phyloP scores from a whole-genome alignment of 2,888 invertebrate species.

The Agapostemon virescens region DNA sequence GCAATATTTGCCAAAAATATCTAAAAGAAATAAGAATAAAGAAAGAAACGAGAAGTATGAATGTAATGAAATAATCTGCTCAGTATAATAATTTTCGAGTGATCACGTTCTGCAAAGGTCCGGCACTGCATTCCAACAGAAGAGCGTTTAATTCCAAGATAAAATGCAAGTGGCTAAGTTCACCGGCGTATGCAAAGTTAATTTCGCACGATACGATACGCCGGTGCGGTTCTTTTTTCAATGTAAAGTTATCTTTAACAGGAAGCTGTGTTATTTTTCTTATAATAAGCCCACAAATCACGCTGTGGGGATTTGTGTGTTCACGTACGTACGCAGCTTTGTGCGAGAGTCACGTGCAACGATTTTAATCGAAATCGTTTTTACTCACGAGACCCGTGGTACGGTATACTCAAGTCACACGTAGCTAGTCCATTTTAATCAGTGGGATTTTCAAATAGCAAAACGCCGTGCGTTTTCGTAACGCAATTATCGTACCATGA shows the following conservation, averaged over 20 bases:
- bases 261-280: conserved; percentile 18
- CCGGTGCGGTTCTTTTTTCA: not conserved
- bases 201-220: not conserved
- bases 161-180: not conserved
- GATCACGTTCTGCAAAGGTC: not conserved
- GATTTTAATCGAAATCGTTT: conserved; percentile 48
- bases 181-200: conserved; percentile 18
- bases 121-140: not conserved
- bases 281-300: conserved; percentile 34
- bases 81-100: not conserved
- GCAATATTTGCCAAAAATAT: too few species aligned
- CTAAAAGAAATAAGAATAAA: too few species aligned
- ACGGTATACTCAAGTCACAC: not conserved
- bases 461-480: conserved; percentile 6
- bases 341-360: not conserved
- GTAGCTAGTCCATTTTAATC: not conserved
- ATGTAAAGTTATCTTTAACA: conserved; percentile 47
- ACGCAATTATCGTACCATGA: not conserved
- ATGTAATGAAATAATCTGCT: too few species aligned
- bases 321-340: conserved; percentile 24
- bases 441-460: not conserved
- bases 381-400: conserved; percentile 14
- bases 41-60: too few species aligned
- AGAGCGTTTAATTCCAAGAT: not conserved
- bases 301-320: conserved; percentile 30